phyloP scores from a whole-genome alignment of 1,140 invertebrate genomes.

The Drusus annulatus region DNA sequence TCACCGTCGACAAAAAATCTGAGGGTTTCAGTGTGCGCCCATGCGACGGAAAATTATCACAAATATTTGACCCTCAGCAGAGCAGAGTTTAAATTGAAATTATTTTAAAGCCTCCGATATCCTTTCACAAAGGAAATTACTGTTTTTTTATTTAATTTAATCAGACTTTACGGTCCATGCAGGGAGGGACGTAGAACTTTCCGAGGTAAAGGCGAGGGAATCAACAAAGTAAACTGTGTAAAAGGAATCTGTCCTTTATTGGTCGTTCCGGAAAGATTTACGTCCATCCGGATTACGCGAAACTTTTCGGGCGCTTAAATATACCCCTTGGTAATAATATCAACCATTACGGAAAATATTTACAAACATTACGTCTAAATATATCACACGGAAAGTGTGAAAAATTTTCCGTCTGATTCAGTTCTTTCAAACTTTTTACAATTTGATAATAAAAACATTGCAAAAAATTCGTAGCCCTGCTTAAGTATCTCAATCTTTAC shows the following conservation, averaged over 20 bases:
- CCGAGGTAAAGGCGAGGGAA: constrained; percentile 1
- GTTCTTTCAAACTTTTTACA: no score
- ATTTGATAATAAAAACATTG: no score
- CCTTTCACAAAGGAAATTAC: background rate
- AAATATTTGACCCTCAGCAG: no score
- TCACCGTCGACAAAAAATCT: no score
- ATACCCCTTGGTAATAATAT: background rate
- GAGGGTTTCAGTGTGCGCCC: no score
- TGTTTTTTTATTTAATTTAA: constrained; percentile 14
- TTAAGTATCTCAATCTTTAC: no score
- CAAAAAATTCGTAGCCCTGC: no score
- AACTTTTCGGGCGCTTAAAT: constrained; percentile 14
- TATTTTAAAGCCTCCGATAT: background rate
- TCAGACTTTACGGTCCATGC: background rate
- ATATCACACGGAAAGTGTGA: no score
- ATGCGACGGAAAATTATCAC: no score
- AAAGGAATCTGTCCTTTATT: constrained; percentile 14
- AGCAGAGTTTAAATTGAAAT: background rate
- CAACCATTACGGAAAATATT: no score
- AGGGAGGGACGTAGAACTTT: constrained; percentile 2
- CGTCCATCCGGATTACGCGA: background rate
- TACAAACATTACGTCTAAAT: no score
- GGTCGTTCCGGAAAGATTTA: constrained; percentile 14
- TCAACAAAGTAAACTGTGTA: constrained; percentile 13
- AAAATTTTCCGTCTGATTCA: no score